Base-by-base conservation (phyloP, 1,140 invertebrate genomes). In the Sycophila sp. region DNA sequence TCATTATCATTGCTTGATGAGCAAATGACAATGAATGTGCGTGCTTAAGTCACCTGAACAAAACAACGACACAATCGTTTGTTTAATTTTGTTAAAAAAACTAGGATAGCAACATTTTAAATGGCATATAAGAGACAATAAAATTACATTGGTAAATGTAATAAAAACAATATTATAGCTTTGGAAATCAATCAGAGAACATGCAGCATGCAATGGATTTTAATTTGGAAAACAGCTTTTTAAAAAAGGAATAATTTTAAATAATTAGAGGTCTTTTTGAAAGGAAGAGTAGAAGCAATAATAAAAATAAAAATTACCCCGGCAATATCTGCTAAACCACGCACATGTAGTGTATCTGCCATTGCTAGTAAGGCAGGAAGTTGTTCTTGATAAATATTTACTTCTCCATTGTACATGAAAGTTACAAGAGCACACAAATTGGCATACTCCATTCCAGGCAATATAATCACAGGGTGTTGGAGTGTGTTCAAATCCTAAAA, bases 391-490 rank as follows among this genome's bases (percentile, higher is more conserved):
- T 92, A 92, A 36, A 96, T 93, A 74, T 95, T 94, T 65, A 96
- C 95, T 86, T 97, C 94, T 22, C 95, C 95, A 49, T 92, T 92
- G 84, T 97, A 97, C 92, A 97, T 96, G 84, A 96, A 97, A 1
- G 93, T 94, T 8, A 97, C 90, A 53, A 97, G 89, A 1, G 94
- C 91, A 69, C 91, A 91, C 49, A 97, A 87, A 82, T 96, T 94
- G 26, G 90, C 88, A 75, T 92, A 93, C 68, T 92, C 91, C 66
- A 94, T 93, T 19, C 94, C 93, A 65, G 94, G 90, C 67, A 96
- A 89, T 19, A 96, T 91, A 36, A 96, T 93, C 26, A 96, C 90
- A 13, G 94, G 93, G 87, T 95, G 93, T 81, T 92, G 91, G 34
- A 90, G 87, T 2, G 89, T 85, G 72, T 90, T 90, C 72, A 94